phyloP scores from a whole-genome alignment of 2,888 invertebrate species.

The Drosophila merina region DNA sequence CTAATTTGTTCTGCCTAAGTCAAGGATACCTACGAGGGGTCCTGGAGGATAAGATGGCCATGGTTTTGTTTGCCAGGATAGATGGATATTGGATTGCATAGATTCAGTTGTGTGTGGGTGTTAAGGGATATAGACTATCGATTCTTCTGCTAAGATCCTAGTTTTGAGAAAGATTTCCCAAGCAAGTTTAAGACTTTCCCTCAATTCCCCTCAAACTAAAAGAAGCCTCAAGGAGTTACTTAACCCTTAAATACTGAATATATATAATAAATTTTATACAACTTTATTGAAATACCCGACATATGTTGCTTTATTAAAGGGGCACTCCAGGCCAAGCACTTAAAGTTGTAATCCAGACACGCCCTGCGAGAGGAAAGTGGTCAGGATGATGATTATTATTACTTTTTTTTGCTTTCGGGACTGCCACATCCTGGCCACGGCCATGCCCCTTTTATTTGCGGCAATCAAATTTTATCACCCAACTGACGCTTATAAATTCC shows the following conservation, averaged over 20 bases:
- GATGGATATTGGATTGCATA: no score
- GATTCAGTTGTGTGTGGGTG: no score
- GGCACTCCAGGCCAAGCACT: constrained; percentile 1
- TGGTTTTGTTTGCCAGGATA: no score
- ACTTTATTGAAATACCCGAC: background rate
- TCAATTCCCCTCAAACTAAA: no score
- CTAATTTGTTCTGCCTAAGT: background rate
- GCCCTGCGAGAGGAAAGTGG: background rate
- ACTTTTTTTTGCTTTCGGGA: background rate
- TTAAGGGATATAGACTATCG: no score
- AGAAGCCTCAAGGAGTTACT: no score
- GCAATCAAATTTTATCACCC: constrained; percentile 77
- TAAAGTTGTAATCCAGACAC: constrained; percentile 9
- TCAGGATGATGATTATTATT: background rate
- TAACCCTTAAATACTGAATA: no score
- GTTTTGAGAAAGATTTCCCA: no score
- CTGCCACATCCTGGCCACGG: background rate
- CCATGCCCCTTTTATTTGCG: constrained; percentile 62
- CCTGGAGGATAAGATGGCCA: no score
- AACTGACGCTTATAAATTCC: constrained; percentile 77
- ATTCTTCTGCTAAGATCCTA: no score
- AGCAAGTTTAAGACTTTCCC: no score
- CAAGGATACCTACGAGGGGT: background rate
- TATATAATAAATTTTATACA: no score
- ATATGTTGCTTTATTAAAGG: constrained; percentile 7